phyloP scores from a whole-genome alignment of 2,888 invertebrate genomes.

The Rhagonycha lutea region DNA sequence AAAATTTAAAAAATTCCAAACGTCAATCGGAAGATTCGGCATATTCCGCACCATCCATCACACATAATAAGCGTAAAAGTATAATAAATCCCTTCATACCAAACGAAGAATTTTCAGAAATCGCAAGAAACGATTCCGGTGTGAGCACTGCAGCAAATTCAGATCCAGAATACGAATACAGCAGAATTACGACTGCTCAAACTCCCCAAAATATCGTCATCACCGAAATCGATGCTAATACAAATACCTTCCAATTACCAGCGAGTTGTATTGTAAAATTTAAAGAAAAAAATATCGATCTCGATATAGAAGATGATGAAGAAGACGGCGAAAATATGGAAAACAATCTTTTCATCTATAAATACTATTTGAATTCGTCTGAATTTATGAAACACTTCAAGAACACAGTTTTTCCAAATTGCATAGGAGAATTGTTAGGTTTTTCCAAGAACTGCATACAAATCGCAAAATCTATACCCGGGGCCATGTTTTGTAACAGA shows the following conservation, averaged over 20 bases:
- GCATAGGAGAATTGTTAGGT: slow-evolving; percentile 63
- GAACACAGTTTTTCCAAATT: slow-evolving; percentile 62
- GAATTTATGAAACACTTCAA: slow-evolving; percentile 73
- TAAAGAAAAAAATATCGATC: slow-evolving; percentile 50
- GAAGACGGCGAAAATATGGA: slow-evolving; percentile 32
- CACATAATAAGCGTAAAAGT: neutral
- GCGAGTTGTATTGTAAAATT: slow-evolving; percentile 59
- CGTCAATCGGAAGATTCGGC: slow-evolving; percentile 4
- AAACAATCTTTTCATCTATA: slow-evolving; percentile 29
- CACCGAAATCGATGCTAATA: slow-evolving; percentile 51
- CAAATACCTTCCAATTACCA: slow-evolving; percentile 58
- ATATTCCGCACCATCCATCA: neutral
- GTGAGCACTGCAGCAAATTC: slow-evolving; percentile 14
- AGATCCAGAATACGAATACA: slow-evolving; percentile 62
- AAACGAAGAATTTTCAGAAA: neutral
- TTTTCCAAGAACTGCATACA: slow-evolving; percentile 60
- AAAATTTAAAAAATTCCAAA: neutral
- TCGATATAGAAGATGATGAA: slow-evolving; percentile 53
- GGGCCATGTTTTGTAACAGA: slow-evolving; percentile 67
- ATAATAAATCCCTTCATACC: neutral
- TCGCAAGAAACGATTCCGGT: slow-evolving; percentile 11
- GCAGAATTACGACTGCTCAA: slow-evolving; percentile 63
- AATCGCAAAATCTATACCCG: slow-evolving; percentile 65
- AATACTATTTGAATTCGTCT: slow-evolving; percentile 65
- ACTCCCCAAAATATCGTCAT: slow-evolving; percentile 62